A percentile compares a stretch with the other conserved stretches of the same genome.
Conservation (phyloP, 2,113 vertebrate species). For the Ammodytes dubius region DNA sequence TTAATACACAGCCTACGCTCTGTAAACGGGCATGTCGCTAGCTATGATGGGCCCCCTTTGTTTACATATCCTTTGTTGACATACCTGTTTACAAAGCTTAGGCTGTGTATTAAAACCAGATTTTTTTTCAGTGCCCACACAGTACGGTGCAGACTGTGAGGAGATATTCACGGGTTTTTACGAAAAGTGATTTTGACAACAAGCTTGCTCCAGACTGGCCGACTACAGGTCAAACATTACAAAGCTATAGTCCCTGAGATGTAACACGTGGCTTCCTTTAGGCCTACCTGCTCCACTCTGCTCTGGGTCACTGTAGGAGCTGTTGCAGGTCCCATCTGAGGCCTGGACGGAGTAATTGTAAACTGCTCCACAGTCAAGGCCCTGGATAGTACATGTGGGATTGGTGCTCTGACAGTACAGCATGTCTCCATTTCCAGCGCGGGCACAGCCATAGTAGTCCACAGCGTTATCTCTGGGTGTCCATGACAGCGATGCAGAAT, state of each 20-base stretch:
- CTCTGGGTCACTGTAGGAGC: slow-evolving; percentile 74
- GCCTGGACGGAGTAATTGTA: slow-evolving; percentile 84
- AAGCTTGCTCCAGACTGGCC: too few relatives aligned
- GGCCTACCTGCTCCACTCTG: slow-evolving; percentile 76
- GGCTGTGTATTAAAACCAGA: too few relatives aligned
- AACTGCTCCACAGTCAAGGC: slow-evolving; percentile 75
- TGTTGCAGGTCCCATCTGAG: slow-evolving; percentile 80
- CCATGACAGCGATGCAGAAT: slow-evolving; percentile 80
- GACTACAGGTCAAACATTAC: neutral
- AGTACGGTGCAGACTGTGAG: too few relatives aligned
- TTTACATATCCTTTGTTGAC: too few relatives aligned
- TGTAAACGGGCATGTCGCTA: too few relatives aligned
- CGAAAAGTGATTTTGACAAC: too few relatives aligned
- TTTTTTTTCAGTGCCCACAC: too few relatives aligned
- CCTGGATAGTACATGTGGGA: slow-evolving; percentile 70
- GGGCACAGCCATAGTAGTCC: slow-evolving; percentile 74
- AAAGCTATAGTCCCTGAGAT: neutral
- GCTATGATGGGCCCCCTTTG: too few relatives aligned
- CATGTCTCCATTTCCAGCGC: slow-evolving; percentile 49
- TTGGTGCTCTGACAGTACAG: slow-evolving; percentile 68
- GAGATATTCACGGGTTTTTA: too few relatives aligned
- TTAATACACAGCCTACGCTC: too few relatives aligned
- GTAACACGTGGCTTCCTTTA: neutral
- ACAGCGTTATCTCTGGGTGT: slow-evolving; percentile 36
- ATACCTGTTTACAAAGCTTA: too few relatives aligned